Percentiles rank a stretch among this genome's conserved stretches.
Evolutionary conservation across 2,888 invertebrate genomes (phyloP).

Genomic region (Perizoma affinitatum): DNA sequence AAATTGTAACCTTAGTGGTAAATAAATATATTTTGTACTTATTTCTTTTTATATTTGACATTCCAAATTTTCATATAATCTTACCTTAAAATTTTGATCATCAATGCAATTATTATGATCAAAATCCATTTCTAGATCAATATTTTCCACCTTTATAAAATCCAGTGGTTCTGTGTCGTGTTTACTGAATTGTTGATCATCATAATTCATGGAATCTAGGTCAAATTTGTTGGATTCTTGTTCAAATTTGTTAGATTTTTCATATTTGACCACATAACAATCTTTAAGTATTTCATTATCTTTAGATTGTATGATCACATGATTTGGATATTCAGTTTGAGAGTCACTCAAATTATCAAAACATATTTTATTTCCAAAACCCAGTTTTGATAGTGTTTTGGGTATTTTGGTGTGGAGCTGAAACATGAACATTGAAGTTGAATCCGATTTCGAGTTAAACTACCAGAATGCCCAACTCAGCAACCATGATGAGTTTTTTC

Average conservation of each 20-base stretch:
- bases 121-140: slow-evolving; percentile 5
- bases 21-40: too few relatives aligned
- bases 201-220: slow-evolving; percentile 5
- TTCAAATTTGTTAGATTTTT: not conserved
- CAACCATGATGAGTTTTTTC: too few relatives aligned
- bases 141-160: slow-evolving; percentile 22
- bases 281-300: not conserved
- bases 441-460: too few relatives aligned
- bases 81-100: slow-evolving; percentile 10
- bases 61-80: too few relatives aligned
- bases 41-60: too few relatives aligned
- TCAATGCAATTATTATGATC: not conserved
- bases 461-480: too few relatives aligned
- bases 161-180: slow-evolving; percentile 13
- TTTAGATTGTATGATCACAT: not conserved
- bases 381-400: slow-evolving; percentile 17
- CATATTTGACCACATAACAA: not conserved
- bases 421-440: too few relatives aligned
- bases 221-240: not conserved
- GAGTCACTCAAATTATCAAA: not conserved
- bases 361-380: not conserved
- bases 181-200: slow-evolving; percentile 9
- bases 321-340: not conserved
- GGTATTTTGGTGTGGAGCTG: not conserved
- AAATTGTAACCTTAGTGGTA: too few relatives aligned